Evolutionary conservation across 2,888 invertebrate genomes (phyloP), one percentile per base, ranked within the genome.

Genomic region (Torymus texanus): DNA sequence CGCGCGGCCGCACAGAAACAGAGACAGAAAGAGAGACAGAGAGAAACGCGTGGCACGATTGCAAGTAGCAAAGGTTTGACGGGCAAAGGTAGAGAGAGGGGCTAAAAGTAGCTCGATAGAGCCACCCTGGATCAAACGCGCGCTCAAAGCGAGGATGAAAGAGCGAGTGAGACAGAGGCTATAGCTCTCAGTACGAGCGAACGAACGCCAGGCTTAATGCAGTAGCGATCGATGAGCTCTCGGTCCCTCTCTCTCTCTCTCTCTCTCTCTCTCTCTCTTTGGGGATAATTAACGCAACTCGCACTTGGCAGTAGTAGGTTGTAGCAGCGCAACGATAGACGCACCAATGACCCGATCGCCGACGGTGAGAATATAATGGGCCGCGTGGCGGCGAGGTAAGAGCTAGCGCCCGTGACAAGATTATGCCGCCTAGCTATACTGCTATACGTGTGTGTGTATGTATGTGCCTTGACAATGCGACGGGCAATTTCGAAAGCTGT

Each of bases 171-270:
- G 65, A 65, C 10, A 24, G 21, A 41, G 50, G 14, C 14, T 21
- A 21, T 21, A 21, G 41, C 41, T 41, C 41, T 41, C 5, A 8
- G 41, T 41, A 41, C 8, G 50, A 2, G 14, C 8, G 67, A 55
- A 24, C 11, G 50, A 56, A 14, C 41, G 41, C 41, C 41, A 41
- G 67, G 10, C 84, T 84, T 83, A 83, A 84, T 83, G 83, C 83
- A 77, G 75, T 82, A 80, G 81, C 85, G 83, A 87, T 86, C 86
- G 86, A 87, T 87, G 86, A 85, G 84, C 81, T 80, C 82, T 68
- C 58, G 5, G 8, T 21, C 21, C 2, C 21, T 21, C 81, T 80
- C 82, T 68, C 58, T 41, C 41, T 21, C 21, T 21, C 21, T 21
- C 81, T 80, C 82, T 21, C 21, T 1, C 21, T 1, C 21, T 1